Percentiles rank a stretch among this genome's conserved stretches.
These are phyloP conservation scores for Drosophila yakuba DNA, from an alignment of 1,140 invertebrate genomes.

Conservation along the genomic window DNA sequence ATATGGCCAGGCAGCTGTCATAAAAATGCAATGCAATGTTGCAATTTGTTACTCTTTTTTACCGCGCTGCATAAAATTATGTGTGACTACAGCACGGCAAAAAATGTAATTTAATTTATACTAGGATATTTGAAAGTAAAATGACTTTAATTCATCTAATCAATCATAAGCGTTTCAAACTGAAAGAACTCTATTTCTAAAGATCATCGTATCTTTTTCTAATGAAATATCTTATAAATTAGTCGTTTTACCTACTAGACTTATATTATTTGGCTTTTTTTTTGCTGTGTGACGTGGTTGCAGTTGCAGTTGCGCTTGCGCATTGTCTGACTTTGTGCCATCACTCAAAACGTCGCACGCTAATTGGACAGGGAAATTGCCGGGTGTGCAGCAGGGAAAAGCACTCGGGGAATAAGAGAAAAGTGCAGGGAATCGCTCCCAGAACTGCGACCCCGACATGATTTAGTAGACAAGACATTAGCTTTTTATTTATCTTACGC, in stretches of 20 bases:
- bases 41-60: slow-evolving; percentile 70
- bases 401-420: not conserved
- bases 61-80: slow-evolving; percentile 57
- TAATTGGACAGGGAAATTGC: slow-evolving; percentile 81
- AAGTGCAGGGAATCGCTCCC: slow-evolving; percentile 8
- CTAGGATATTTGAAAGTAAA: not conserved
- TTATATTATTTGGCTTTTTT: not conserved
- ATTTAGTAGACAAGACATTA: slow-evolving; percentile 75
- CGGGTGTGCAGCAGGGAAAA: slow-evolving; percentile 21
- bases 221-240: no score
- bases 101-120: not conserved
- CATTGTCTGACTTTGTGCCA: slow-evolving; percentile 78
- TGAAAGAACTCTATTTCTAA: no score
- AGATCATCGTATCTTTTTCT: not conserved
- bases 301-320: slow-evolving; percentile 65
- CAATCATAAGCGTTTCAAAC: no score
- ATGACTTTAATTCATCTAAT: not conserved
- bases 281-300: slow-evolving; percentile 1
- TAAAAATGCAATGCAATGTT: slow-evolving; percentile 72
- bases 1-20: slow-evolving; percentile 71
- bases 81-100: slow-evolving; percentile 18
- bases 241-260: not conserved
- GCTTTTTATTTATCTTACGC: slow-evolving; percentile 77
- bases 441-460: slow-evolving; percentile 40
- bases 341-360: slow-evolving; percentile 81